Conservation (phyloP, 2,888 invertebrate genomes). For the Tetragnatha montana region DNA sequence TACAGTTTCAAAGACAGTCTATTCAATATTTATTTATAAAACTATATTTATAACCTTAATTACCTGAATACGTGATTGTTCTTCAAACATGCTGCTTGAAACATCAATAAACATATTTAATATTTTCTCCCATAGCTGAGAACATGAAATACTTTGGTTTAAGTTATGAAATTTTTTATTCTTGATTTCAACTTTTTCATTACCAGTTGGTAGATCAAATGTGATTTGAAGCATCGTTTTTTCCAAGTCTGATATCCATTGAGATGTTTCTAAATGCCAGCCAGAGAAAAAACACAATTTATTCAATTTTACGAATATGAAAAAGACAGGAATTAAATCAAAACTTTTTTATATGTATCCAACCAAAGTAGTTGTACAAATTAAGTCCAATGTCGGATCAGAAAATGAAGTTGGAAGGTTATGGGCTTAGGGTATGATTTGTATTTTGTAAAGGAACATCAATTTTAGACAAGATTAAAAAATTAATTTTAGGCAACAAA, state of each 20-base stretch:
- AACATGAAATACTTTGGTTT: neutral
- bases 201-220: slow-evolving; percentile 17
- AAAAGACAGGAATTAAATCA: too few relatives aligned
- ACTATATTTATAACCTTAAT: neutral
- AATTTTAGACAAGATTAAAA: neutral
- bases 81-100: slow-evolving; percentile 59
- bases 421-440: neutral
- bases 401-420: too few relatives aligned
- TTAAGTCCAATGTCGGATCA: too few relatives aligned
- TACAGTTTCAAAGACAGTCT: neutral
- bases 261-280: slow-evolving; percentile 31
- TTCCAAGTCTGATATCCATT: slow-evolving; percentile 56
- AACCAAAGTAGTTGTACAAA: too few relatives aligned
- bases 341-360: too few relatives aligned
- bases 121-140: slow-evolving; percentile 48
- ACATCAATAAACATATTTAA: slow-evolving; percentile 46
- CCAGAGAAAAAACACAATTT: too few relatives aligned
- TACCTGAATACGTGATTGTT: slow-evolving; percentile 51
- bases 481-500: neutral
- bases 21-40: neutral
- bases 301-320: too few relatives aligned
- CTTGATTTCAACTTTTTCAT: neutral
- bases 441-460: neutral
- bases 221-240: slow-evolving; percentile 30
- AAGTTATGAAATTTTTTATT: neutral